Percentiles rank a stretch among this genome's conserved stretches.
Conservation (phyloP, 1,140 invertebrate species). For the Drosophila baimaii region DNA sequence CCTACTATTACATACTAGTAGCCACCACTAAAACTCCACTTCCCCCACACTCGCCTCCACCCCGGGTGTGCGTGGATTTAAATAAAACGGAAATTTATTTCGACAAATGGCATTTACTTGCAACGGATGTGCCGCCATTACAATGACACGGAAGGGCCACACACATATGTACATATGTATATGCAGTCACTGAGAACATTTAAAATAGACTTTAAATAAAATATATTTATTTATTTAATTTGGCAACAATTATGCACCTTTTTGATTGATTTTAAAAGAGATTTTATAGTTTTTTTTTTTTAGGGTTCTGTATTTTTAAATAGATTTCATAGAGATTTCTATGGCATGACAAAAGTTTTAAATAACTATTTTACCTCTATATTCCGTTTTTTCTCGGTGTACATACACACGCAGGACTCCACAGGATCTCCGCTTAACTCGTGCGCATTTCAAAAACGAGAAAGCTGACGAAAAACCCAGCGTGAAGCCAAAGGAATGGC, state of each 20-base stretch:
- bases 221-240: not conserved
- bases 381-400: conserved; percentile 17
- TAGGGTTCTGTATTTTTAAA: too few relatives aligned
- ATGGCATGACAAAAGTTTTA: too few relatives aligned
- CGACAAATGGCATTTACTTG: conserved; percentile 83
- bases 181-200: conserved; percentile 3
- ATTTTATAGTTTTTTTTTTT: not conserved
- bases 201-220: not conserved
- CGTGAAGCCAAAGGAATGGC: conserved; percentile 42
- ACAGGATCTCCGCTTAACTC: conserved; percentile 47
- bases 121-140: conserved; percentile 82
- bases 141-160: conserved; percentile 76
- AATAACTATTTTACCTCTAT: too few relatives aligned
- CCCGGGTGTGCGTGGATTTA: conserved; percentile 72
- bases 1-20: not conserved
- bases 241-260: too few relatives aligned
- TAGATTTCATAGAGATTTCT: too few relatives aligned
- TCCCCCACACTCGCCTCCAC: not conserved
- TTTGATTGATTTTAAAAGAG: not conserved
- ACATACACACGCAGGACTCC: conserved; percentile 33
- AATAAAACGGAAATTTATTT: conserved; percentile 83
- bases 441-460: conserved; percentile 57
- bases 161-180: conserved; percentile 51
- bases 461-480: conserved; percentile 29
- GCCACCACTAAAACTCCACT: conserved; percentile 10